Base-by-base conservation (phyloP, 2,113 vertebrate species). In the Prochilodus magdalenae region DNA sequence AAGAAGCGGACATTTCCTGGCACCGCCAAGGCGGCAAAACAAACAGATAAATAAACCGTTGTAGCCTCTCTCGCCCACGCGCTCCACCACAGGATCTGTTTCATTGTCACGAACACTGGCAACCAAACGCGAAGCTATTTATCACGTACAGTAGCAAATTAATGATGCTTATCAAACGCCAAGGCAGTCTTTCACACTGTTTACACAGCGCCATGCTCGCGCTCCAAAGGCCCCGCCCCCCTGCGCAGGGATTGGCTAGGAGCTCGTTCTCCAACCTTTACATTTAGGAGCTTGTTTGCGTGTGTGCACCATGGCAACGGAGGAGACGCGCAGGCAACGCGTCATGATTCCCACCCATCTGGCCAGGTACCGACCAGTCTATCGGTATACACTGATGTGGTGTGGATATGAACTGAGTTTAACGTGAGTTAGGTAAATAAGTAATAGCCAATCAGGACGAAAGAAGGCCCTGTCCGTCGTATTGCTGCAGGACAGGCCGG, bases 231-330 rank as follows among this genome's bases (percentile, higher is more conserved):
- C 53, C 53, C 53, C 53, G 53, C 53, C 53, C 20, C 49, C 20
- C 20, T n/a, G 53, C 20, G 16, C 20, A 7, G 18, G 1, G 20
- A 55, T 55, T 55, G 53, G 53, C 53, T 55, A 22, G 5, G 0
- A 22, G 53, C 14, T 55, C 53, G 22, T 0, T 4, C 0, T 33
- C 11, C 1, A 29, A 27, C 11, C n/a, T 26, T 27, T 3, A 55
- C 27, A 36, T 5, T 0, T 44, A 30, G 44, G 57, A n/a, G 62
- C 18, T 29, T 75, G 80, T 81, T 67, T 82, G 73, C 20, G 0
- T 81, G 12, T 4, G 4, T 36, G 63, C 27, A n/a, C 80, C 80
- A 69, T 57, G 62, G 62, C 62, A 75, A 81, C 80, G 2, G 49
- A 51, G 8, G 4, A 44, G 40, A 2, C 49, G 8, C 40, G 2